phyloP scores from a whole-genome alignment of 37 sponge, comb jelly and placozoan species.

The Petrosia ficiformis region DNA sequence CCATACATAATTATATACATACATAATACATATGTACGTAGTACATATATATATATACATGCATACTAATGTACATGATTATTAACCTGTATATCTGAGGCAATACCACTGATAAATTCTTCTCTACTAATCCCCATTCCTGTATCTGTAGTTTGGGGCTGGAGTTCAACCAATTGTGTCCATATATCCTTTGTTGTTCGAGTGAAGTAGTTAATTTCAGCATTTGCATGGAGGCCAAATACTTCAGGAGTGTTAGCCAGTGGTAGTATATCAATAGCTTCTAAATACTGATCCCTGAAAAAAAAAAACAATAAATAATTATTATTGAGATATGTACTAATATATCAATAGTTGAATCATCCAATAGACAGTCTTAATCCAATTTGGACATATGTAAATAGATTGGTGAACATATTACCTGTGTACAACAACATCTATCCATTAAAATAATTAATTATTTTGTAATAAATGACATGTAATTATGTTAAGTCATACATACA shows the following conservation, averaged over 20 bases:
- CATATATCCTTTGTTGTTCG: conserved; percentile 93
- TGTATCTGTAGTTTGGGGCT: conserved; percentile 92
- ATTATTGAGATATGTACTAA: no score
- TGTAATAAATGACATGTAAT: no score
- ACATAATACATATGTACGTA: no score
- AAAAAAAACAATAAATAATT: not conserved
- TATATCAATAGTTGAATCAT: no score
- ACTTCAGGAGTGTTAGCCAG: conserved; percentile 97
- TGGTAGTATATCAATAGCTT: conserved; percentile 87
- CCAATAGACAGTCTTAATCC: no score
- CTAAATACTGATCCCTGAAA: conserved; percentile 77
- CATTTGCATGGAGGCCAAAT: conserved; percentile 98
- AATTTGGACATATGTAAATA: no score
- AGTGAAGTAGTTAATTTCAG: conserved; percentile 98
- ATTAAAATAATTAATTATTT: no score
- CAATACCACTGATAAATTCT: conserved; percentile 90
- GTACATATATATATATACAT: not conserved
- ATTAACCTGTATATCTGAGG: conserved; percentile 90
- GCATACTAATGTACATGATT: conserved; percentile 1
- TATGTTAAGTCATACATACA: no score
- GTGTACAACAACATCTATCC: no score
- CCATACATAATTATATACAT: no score
- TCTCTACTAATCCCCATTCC: conserved; percentile 90
- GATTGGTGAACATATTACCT: no score
- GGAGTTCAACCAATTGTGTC: conserved; percentile 93